Evolutionary conservation across 2,113 vertebrate species (phyloP).

Genomic region (Clarias macrocephalus): DNA sequence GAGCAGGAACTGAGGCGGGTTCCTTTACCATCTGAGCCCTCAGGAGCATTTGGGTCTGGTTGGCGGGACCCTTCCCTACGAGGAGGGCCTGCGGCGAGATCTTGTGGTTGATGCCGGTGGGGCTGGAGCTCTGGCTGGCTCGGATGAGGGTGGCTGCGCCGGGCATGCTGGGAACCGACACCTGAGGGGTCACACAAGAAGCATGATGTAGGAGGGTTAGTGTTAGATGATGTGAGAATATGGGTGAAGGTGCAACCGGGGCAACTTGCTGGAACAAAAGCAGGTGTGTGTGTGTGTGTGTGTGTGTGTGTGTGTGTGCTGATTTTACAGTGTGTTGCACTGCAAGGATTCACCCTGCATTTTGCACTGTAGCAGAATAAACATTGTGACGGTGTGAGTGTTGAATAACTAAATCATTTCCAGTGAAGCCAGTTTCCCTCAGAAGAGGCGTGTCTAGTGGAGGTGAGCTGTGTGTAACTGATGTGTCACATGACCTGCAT

Average conservation of each 20-base stretch:
- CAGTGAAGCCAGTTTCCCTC: background rate
- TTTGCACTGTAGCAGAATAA: background rate
- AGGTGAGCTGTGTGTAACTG: background rate
- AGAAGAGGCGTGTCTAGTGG: background rate
- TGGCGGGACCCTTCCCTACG: constrained; percentile 70
- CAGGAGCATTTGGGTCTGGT: constrained; percentile 74
- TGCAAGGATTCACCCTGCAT: background rate
- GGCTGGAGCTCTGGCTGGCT: constrained; percentile 63
- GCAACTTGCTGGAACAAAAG: background rate
- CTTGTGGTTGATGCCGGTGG: constrained; percentile 62
- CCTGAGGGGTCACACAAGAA: constrained; percentile 48
- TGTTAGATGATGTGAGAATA: background rate
- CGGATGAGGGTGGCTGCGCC: constrained; percentile 60
- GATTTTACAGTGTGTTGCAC: background rate
- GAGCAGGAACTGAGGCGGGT: background rate
- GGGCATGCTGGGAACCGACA: constrained; percentile 56
- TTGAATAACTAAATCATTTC: background rate
- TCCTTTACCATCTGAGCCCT: constrained; percentile 75
- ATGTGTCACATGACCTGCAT: background rate
- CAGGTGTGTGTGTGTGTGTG: background rate
- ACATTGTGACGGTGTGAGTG: background rate
- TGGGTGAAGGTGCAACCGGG: background rate
- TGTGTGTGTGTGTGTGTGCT: background rate
- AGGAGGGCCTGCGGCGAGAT: constrained; percentile 72
- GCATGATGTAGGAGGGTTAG: background rate